Evolutionary conservation across 2,797 vertebrate species (phyloP).

Genomic region (Psittacula derbiana): DNA sequence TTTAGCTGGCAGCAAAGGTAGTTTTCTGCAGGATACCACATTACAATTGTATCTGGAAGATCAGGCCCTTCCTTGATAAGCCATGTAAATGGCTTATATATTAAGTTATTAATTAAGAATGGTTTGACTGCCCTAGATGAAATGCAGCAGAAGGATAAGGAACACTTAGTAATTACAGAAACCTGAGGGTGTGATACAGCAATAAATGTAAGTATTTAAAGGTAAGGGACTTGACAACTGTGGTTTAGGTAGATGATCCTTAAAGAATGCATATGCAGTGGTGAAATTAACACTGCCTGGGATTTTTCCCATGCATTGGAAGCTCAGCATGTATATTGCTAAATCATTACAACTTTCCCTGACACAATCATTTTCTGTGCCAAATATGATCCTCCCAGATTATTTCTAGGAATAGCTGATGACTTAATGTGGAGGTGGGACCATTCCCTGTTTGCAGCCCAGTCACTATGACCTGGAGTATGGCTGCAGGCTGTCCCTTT

Average conservation of each 20-base stretch:
- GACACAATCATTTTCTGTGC: not conserved
- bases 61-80: not conserved
- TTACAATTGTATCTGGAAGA: not conserved
- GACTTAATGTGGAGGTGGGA: rapidly evolving
- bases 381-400: not conserved
- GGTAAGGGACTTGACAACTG: not conserved
- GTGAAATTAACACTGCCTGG: not conserved
- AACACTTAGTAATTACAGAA: not conserved
- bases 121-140: not conserved
- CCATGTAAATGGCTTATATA: not conserved
- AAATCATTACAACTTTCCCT: not conserved
- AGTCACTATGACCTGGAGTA: not conserved
- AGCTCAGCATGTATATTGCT: not conserved
- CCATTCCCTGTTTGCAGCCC: not conserved
- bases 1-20: not conserved
- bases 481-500: not conserved
- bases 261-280: not conserved
- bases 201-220: not conserved
- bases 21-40: not conserved
- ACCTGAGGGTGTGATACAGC: not conserved
- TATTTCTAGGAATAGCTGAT: not conserved
- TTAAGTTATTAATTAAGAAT: not conserved
- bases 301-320: not conserved
- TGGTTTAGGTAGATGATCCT: not conserved
- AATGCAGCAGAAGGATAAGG: not conserved